Conservation (phyloP, 1,140 invertebrate species). For the Drosophila kohkoa region DNA sequence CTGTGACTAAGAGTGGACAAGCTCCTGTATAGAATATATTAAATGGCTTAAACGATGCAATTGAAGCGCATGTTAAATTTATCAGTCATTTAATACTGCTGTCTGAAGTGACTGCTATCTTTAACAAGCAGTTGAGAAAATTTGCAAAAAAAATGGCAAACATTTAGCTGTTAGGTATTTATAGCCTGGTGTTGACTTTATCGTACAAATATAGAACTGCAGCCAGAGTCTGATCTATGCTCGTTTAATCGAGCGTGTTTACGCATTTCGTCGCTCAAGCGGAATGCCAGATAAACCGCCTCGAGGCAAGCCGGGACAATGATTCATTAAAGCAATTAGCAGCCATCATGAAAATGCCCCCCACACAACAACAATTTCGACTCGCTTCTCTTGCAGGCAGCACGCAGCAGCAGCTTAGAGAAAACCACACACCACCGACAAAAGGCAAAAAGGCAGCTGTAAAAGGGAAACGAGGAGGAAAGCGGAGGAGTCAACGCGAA, state of each 20-base stretch:
- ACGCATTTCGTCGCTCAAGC: background rate
- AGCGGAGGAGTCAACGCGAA: background rate
- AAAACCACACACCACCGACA: background rate
- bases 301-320: slow-evolving; percentile 13
- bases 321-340: slow-evolving; percentile 73
- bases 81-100: too few species aligned
- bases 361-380: slow-evolving; percentile 38
- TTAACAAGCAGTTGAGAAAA: background rate
- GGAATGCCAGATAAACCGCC: slow-evolving; percentile 3
- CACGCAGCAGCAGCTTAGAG: background rate
- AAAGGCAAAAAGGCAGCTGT: background rate
- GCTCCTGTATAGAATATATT: too few species aligned
- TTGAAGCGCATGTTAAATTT: too few species aligned
- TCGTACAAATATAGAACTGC: background rate
- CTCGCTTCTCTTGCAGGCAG: slow-evolving; percentile 58
- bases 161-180: background rate
- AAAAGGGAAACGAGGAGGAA: background rate
- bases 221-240: slow-evolving; percentile 8
- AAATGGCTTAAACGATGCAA: too few species aligned
- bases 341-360: slow-evolving; percentile 20
- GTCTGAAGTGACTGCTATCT: background rate
- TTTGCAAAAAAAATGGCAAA: too few species aligned
- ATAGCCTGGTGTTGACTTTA: background rate
- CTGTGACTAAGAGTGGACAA: too few species aligned
- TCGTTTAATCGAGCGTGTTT: slow-evolving; percentile 5